Base-by-base conservation (phyloP, 2,888 invertebrate genomes). In the Celastrina argiolus region DNA sequence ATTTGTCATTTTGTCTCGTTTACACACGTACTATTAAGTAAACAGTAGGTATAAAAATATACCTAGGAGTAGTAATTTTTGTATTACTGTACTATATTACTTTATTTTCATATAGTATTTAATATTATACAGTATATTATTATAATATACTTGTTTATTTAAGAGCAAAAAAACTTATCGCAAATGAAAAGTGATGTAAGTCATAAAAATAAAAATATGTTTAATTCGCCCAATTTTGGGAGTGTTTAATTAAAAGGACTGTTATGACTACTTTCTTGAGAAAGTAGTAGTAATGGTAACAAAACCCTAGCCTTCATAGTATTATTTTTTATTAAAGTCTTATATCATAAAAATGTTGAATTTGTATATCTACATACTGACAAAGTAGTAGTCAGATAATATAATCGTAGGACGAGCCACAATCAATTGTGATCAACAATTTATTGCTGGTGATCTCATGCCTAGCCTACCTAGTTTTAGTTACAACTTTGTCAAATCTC, bases 341-440 rank as follows among this genome's bases (percentile, higher is more conserved):
- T n/a, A n/a, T n/a, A n/a, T n/a, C n/a, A n/a, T n/a, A n/a, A n/a
- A n/a, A n/a, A n/a, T n/a, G n/a, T n/a, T n/a, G n/a, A n/a, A n/a
- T n/a, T n/a, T n/a, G n/a, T n/a, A n/a, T n/a, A n/a, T n/a, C n/a
- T n/a, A n/a, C n/a, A n/a, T 51, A 65, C 41, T 18, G 63, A 22
- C 6, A 63, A 14, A 26, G 63, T 22, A 26, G 58, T 65, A 64
- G 64, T 28, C 31, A 63, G n/a, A 45, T n/a, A 42, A 5, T 28
- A n/a, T 42, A 42, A 56, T 63, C 71, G 71, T 69, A 70, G 76
- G 78, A 76, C 78, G 28, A 59, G 31, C 28, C 58, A 65, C 56
- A 64, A 70, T 68, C 63, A 65, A 58, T 65, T 65, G 58, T 63
- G 56, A 64, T 41, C 26, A 51, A 61, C 69, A 67, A 66, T 67